Base-by-base conservation (phyloP, 2,797 vertebrate species). In the Tadarida brasiliensis region DNA sequence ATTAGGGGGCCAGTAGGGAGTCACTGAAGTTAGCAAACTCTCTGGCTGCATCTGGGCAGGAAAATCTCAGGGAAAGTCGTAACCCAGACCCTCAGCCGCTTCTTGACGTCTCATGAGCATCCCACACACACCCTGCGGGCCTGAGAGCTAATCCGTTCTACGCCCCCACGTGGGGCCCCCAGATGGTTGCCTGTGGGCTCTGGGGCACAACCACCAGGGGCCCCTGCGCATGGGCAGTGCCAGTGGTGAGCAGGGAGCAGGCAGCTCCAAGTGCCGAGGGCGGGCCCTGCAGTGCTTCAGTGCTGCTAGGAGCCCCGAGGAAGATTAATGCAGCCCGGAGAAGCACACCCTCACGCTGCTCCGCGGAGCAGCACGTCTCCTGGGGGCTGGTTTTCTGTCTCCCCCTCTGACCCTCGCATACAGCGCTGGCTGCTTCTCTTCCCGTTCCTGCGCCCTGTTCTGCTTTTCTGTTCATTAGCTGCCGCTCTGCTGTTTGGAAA, bases 401-500 rank as follows among this genome's bases (percentile, higher is more conserved):
- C 96, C 98, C 87, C 57, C 96, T 12, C 85, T 96, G 97, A 98
- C 97, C 98, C 17, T 96, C 57, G 98, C 98, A 97, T 96, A 98
- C 96, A 95, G 95, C 85, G 61, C 97, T 98, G 98, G 97, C 98
- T 96, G 97, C 97, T 98, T 98, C 94, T 94, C 96, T 88, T 94
- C 96, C 84, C 19, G 0, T 80, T 98, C 98, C 97, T 94, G 80
- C 61, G 0, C 96, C 94, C 96, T 39, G 39, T 96, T 65, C 96
- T 81, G 94, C 97, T 97, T 95, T 97, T 96, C 92, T 95, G 94
- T 97, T 95, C 98, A 95, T 96, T 98, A 97, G 98, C 97, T 98
- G 98, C 97, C 39, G 83, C 95, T 98, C 94, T 98, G 97, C 96
- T 98, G 68, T 98, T 97, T 94, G 68, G 97, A 98, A 97, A 98